Evolutionary conservation across 1,140 invertebrate genomes (phyloP).

Genomic region (Psix sp.): DNA sequence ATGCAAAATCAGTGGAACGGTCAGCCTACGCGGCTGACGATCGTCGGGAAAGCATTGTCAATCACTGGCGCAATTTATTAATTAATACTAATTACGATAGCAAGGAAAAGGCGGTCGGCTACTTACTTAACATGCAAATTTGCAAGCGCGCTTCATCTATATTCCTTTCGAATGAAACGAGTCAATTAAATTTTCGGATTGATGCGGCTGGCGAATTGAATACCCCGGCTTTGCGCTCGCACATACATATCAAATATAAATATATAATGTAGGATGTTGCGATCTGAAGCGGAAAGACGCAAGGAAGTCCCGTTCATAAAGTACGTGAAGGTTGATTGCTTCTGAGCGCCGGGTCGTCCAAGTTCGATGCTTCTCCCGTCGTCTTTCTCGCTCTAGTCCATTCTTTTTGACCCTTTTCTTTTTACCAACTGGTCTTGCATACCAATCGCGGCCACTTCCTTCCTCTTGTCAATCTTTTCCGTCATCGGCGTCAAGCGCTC

Average conservation of each 20-base stretch:
- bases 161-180: conserved; percentile 5
- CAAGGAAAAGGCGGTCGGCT: too few relatives aligned
- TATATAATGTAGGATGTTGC: conserved; percentile 24
- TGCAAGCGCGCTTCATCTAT: too few relatives aligned
- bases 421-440: conserved; percentile 60
- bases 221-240: background rate
- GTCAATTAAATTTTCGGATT: conserved; percentile 15
- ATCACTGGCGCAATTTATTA: too few relatives aligned
- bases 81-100: too few relatives aligned
- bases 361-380: conserved; percentile 65
- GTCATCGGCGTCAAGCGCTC: conserved; percentile 58
- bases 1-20: too few relatives aligned
- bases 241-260: conserved; percentile 1
- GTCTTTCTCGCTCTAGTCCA: conserved; percentile 31
- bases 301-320: conserved; percentile 65
- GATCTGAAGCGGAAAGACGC: conserved; percentile 65
- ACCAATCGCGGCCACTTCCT: conserved; percentile 71
- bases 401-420: conserved; percentile 43
- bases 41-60: too few relatives aligned
- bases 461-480: conserved; percentile 70
- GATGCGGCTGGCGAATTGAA: background rate
- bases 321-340: conserved; percentile 55
- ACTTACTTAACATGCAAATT: too few relatives aligned
- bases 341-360: conserved; percentile 63
- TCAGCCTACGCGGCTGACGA: too few relatives aligned